Base-by-base conservation (phyloP, 2,888 invertebrate species). In the Allacma fusca region DNA sequence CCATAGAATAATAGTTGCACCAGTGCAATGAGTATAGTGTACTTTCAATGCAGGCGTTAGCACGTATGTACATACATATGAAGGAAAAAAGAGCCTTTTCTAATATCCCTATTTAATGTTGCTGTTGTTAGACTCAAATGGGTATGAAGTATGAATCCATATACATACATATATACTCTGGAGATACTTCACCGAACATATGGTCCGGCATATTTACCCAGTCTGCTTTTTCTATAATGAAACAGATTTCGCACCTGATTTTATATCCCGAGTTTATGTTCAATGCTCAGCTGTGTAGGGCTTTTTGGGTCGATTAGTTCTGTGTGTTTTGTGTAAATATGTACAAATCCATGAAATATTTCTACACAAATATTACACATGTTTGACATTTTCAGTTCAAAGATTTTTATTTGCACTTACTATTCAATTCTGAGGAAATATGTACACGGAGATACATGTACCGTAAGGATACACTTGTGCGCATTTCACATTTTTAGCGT, bases 181-280 rank as follows among this genome's bases (percentile, higher is more conserved):
- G n/a, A n/a, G n/a, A n/a, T n/a, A n/a, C n/a, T n/a, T n/a, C n/a
- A n/a, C n/a, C n/a, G n/a, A n/a, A n/a, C n/a, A n/a, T n/a, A n/a
- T n/a, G n/a, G n/a, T n/a, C n/a, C n/a, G n/a, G n/a, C n/a, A n/a
- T n/a, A n/a, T 50, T 50, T 50, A 50, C 50, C 50, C 4, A 50
- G 50, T 50, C 50, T 50, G 50, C 16, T 50, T 50, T 50, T 50
- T 50, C 19, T 50, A 16, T 50, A n/a, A 50, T 50, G 24, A 24
- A 70, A 23, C 43, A 44, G 24, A 26, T 70, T 70, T 70, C 70
- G 34, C 70, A 70, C 70, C 70, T 70, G 70, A 70, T 70, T 70
- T 44, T 44, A 70, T 65, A 19, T 13, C 29, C 65, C 26, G 16
- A 62, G 21, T 62, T 24, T 19, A 65, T 23, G 26, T 28, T 65